A percentile compares a stretch with the other conserved stretches of the same genome.
Conservation (phyloP, 2,888 invertebrate genomes). For the Marronus borbonicus region DNA sequence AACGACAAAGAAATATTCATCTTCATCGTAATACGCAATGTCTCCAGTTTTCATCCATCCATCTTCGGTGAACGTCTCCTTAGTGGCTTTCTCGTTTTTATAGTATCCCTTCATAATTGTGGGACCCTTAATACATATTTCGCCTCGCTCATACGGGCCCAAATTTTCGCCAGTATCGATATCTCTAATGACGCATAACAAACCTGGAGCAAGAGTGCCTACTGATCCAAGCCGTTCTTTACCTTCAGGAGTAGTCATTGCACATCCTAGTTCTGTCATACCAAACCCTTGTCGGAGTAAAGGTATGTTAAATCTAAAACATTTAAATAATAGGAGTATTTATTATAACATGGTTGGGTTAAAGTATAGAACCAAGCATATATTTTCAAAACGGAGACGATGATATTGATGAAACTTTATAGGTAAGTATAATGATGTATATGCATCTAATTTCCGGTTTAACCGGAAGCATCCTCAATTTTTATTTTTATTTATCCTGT, state of each 20-base stretch:
- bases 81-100: conserved; percentile 78
- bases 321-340: neutral
- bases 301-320: conserved; percentile 45
- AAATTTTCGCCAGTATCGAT: conserved; percentile 76
- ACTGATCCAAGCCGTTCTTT: conserved; percentile 75
- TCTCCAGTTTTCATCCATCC: conserved; percentile 89
- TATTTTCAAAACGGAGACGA: too few species aligned
- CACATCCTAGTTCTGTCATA: conserved; percentile 82
- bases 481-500: too few species aligned
- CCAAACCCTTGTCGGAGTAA: conserved; percentile 78
- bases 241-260: conserved; percentile 68
- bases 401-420: too few species aligned
- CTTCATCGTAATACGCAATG: conserved; percentile 85
- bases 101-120: conserved; percentile 77
- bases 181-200: conserved; percentile 77
- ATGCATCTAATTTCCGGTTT: too few species aligned
- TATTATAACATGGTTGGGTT: too few species aligned
- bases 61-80: conserved; percentile 77
- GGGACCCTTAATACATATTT: conserved; percentile 86
- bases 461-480: too few species aligned
- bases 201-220: conserved; percentile 76
- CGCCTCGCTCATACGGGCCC: conserved; percentile 80
- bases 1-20: conserved; percentile 85
- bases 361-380: too few species aligned
- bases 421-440: too few species aligned